Conservation (phyloP, 2,113 vertebrate genomes). For the Felis catus region F.catus_Fca126_mat1.0 CM031421.1:24499501-24500000, state of each 20-base stretch:
- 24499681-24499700: background rate
- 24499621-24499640: background rate
- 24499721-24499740: background rate
- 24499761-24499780: too few relatives aligned
- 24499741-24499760: too few relatives aligned
- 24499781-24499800: too few relatives aligned
- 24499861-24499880: too few relatives aligned
- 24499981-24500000: background rate
- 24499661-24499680: background rate
- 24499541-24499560: conserved; percentile 1
- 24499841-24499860: too few relatives aligned
- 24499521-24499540: background rate
- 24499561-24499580: background rate
- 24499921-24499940: background rate
- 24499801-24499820: too few relatives aligned
- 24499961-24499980: background rate
- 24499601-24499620: background rate
- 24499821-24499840: too few relatives aligned
- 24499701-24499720: background rate
- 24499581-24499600: background rate
- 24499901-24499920: too few relatives aligned
- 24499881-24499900: too few relatives aligned
- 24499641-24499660: background rate
- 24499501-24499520: background rate
- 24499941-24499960: background rate